These are phyloP conservation scores for Drosophila lacteicornis DNA, from an alignment of 1,140 invertebrate species.

Conservation along the genomic window DNA sequence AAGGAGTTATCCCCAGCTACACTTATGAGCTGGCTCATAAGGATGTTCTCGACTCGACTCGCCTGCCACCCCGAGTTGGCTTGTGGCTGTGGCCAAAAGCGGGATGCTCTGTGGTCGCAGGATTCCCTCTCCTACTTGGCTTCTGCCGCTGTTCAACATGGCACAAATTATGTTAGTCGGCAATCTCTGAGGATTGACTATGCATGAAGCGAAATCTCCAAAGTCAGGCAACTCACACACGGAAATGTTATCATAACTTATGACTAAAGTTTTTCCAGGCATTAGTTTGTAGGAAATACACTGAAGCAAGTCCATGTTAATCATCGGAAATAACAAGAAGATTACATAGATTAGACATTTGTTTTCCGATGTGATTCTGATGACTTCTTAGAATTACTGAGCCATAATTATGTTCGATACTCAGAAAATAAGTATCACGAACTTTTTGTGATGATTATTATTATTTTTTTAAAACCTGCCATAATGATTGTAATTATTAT, in stretches of 20 bases:
- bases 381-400: background rate
- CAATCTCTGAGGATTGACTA: slow-evolving; percentile 78
- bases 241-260: slow-evolving; percentile 81
- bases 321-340: background rate
- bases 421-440: too few relatives aligned
- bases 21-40: slow-evolving; percentile 32
- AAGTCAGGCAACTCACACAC: slow-evolving; percentile 27
- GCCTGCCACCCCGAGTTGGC: slow-evolving; percentile 7
- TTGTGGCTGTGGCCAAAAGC: slow-evolving; percentile 34
- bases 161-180: slow-evolving; percentile 77
- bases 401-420: too few relatives aligned
- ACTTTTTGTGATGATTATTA: too few relatives aligned
- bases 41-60: slow-evolving; percentile 11
- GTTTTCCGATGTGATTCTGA: background rate
- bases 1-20: slow-evolving; percentile 62
- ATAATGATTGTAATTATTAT: too few relatives aligned
- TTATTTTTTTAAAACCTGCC: too few relatives aligned
- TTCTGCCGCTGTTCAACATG: slow-evolving; percentile 62
- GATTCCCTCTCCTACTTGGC: background rate
- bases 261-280: slow-evolving; percentile 68
- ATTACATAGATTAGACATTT: background rate
- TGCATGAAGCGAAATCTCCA: slow-evolving; percentile 40
- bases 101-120: slow-evolving; percentile 23
- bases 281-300: slow-evolving; percentile 42
- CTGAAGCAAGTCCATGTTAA: slow-evolving; percentile 23